These are phyloP conservation scores for Cylloceria caligata DNA, from an alignment of 2,888 invertebrate species.

Conservation along the genomic window DNA sequence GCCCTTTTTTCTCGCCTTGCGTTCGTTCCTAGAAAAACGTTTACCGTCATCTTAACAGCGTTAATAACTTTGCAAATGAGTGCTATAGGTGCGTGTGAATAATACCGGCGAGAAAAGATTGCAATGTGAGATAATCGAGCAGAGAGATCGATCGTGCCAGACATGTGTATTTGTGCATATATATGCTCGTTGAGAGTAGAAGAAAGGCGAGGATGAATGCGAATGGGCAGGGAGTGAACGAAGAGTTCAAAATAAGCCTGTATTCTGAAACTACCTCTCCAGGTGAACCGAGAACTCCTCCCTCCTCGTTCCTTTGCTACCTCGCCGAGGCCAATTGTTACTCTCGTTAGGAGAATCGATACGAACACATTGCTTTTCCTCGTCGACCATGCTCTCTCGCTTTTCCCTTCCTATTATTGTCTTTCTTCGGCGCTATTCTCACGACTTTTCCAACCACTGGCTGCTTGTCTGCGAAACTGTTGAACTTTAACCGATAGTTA, in stretches of 20 bases:
- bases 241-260: conserved; percentile 33
- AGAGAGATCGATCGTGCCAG: conserved; percentile 33
- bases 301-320: conserved; percentile 5
- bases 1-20: not conserved
- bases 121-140: conserved; percentile 10
- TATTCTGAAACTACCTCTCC: conserved; percentile 33
- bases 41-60: not conserved
- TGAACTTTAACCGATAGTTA: conserved; percentile 33
- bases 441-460: conserved; percentile 9
- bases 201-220: not conserved
- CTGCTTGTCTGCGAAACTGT: not conserved
- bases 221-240: not conserved
- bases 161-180: too few species aligned
- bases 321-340: conserved; percentile 71
- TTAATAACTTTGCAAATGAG: not conserved
- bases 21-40: not conserved
- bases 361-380: conserved; percentile 63
- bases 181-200: not conserved
- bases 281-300: conserved; percentile 42
- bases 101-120: conserved; percentile 24
- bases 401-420: conserved; percentile 17
- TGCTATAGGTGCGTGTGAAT: conserved; percentile 35
- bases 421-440: conserved; percentile 30
- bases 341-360: conserved; percentile 73
- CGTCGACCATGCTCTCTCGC: conserved; percentile 39